Percentiles rank a stretch among this genome's conserved stretches.
These are phyloP conservation scores for Phodopus roborovskii DNA, from an alignment of 2,113 vertebrate genomes.

Conservation along the genomic window DNA sequence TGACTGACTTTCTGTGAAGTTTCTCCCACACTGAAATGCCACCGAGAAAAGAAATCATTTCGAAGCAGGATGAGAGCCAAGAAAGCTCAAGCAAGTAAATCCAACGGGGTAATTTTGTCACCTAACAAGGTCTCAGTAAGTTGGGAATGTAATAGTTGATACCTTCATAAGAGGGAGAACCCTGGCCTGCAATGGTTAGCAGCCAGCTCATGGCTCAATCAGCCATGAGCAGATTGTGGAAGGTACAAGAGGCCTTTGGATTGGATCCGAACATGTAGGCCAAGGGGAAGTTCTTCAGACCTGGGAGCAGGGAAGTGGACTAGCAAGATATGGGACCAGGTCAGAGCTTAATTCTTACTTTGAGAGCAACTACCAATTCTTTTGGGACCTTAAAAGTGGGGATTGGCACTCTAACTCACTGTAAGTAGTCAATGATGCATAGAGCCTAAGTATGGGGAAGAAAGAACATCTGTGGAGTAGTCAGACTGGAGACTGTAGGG, in stretches of 20 bases:
- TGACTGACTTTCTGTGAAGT: background rate
- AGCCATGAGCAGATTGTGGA: background rate
- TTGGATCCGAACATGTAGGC: background rate
- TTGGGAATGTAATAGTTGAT: background rate
- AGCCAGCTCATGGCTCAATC: too few species aligned
- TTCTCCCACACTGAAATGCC: background rate
- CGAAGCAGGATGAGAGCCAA: background rate
- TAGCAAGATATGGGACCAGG: accelerated
- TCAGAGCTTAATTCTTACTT: background rate
- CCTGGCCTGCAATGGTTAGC: background rate
- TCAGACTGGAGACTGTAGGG: background rate
- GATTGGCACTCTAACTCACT: background rate
- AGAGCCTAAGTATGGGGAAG: background rate
- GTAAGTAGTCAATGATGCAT: too few species aligned
- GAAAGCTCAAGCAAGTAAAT: conserved; percentile 15
- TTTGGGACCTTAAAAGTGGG: background rate
- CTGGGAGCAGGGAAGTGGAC: background rate
- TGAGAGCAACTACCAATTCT: background rate
- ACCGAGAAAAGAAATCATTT: background rate
- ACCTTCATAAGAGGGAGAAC: background rate
- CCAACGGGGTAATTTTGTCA: conserved; percentile 6
- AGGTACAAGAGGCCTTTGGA: background rate
- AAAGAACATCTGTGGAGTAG: background rate
- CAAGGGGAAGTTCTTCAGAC: background rate
- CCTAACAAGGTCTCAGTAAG: conserved; percentile 3